A percentile compares a stretch with the other conserved stretches of the same genome.
Conservation (phyloP, 1,140 invertebrate genomes). For the Caenorhabditis tropicalis region DNA sequence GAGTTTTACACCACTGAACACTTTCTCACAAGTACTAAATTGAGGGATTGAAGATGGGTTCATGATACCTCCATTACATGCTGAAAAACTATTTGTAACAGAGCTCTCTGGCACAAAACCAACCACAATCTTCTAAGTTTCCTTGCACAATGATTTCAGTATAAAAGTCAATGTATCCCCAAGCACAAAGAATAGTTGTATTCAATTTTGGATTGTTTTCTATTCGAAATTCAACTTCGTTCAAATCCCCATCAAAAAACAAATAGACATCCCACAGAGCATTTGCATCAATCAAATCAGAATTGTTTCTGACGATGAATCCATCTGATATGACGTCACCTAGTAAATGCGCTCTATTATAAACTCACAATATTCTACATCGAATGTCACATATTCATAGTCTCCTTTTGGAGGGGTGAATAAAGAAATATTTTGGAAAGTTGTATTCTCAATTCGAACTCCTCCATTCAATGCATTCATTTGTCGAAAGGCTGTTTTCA, state of each 20-base stretch:
- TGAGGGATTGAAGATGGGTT: neutral
- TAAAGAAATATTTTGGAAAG: neutral
- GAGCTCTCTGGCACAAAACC: neutral
- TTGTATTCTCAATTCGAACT: neutral
- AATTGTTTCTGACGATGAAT: neutral
- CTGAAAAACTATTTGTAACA: neutral
- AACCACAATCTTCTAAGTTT: neutral
- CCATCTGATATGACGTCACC: neutral
- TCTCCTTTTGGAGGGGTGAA: neutral
- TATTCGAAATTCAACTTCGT: neutral
- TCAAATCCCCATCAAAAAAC: neutral
- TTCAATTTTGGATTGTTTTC: neutral
- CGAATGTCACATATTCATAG: neutral
- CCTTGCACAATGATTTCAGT: neutral
- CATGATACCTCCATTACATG: neutral
- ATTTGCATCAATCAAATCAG: neutral
- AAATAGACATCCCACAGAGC: neutral
- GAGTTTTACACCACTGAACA: neutral
- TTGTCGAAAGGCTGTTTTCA: neutral
- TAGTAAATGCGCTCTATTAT: neutral
- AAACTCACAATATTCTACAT: neutral
- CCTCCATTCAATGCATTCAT: neutral
- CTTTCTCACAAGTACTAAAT: neutral
- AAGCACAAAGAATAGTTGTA: neutral
- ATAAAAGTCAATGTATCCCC: neutral